A percentile compares a stretch with the other conserved stretches of the same genome.
Evolutionary conservation across 2,888 invertebrate genomes (phyloP).

Genomic region (Lymantria dispar): DNA sequence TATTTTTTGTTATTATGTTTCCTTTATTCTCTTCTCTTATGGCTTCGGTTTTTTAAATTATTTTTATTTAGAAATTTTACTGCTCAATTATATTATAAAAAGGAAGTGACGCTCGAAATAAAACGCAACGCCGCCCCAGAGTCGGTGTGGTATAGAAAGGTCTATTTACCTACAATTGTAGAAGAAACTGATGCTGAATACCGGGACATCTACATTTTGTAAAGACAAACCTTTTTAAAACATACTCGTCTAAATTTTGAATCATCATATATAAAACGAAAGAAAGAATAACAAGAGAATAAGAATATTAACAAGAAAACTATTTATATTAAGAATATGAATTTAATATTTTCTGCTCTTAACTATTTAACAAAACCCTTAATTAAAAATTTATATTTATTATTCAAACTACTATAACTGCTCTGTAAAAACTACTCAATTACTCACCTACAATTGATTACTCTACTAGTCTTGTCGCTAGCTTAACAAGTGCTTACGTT

Average conservation of each 20-base stretch:
- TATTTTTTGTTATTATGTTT: slow-evolving; percentile 13
- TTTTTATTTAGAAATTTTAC: slow-evolving; percentile 7
- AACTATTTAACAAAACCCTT: slow-evolving; percentile 2
- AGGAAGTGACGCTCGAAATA: neutral
- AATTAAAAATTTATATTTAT: slow-evolving; percentile 31
- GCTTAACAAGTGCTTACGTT: slow-evolving; percentile 11
- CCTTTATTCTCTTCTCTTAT: neutral
- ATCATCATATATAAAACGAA: too few relatives aligned
- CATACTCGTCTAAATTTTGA: too few relatives aligned
- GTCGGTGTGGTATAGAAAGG: too few relatives aligned
- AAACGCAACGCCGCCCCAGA: too few relatives aligned
- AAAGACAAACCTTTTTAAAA: too few relatives aligned
- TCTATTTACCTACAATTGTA: too few relatives aligned
- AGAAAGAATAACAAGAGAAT: too few relatives aligned
- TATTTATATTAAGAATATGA: too few relatives aligned
- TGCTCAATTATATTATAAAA: neutral
- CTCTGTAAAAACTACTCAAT: slow-evolving; percentile 8
- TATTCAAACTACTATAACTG: slow-evolving; percentile 21
- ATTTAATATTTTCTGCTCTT: too few relatives aligned
- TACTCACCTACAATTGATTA: slow-evolving; percentile 23
- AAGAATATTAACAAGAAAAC: too few relatives aligned
- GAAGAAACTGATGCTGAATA: too few relatives aligned
- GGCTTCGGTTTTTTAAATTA: slow-evolving; percentile 11
- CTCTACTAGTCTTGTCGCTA: slow-evolving; percentile 12
- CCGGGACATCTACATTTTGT: too few relatives aligned